Evolutionary conservation across 1,140 invertebrate genomes (phyloP), one percentile per base, ranked within the genome.

Genomic region (Lepidurus arcticus): DNA sequence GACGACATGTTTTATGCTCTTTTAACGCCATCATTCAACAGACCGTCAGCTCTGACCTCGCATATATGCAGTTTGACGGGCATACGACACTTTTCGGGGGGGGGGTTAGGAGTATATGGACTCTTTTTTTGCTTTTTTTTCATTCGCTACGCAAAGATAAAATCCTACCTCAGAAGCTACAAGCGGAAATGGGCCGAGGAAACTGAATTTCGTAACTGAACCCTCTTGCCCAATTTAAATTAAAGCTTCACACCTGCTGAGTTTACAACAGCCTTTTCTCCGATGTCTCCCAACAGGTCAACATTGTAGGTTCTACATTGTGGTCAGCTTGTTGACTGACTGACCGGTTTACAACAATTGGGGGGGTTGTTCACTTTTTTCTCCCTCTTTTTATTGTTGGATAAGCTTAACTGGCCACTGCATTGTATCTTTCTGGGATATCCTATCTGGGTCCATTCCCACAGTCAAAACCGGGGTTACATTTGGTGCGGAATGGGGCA

Each of bases 291-390:
- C 16, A 65, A 65, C 53, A 65, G 53, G 53, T 65, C 53, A 65
- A 65, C 16, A 21, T 7, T 65, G 53, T 65, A 65, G 53, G 53
- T 9, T 65, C 53, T 21, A 65, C 53, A 65, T 65, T 65, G 53
- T 65, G 53, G 53, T 65, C 21, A 65, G 53, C 53, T 65, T 65
- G 53, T 65, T 65, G 53, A 65, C 53, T 65, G 21, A 65, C 53
- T 65, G 53, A 65, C 53, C 53, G 53, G n/a, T 21, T 65, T 1
- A 65, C 34, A 16, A 21, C 6, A 16, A 21, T 13, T 7, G 53
- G 8, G 13, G 53, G 53, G 53, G 53, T 7, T 7, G 53, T 13
- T 7, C 16, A 65, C 53, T 21, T 65, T 65, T 65, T 65, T 65
- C 21, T 47, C 1, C 6, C 9, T 21, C 16, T 16, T 13, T 65